These are phyloP conservation scores for Chymomyza fuscimana DNA, from an alignment of 2,888 invertebrate genomes.

Conservation along the genomic window DNA sequence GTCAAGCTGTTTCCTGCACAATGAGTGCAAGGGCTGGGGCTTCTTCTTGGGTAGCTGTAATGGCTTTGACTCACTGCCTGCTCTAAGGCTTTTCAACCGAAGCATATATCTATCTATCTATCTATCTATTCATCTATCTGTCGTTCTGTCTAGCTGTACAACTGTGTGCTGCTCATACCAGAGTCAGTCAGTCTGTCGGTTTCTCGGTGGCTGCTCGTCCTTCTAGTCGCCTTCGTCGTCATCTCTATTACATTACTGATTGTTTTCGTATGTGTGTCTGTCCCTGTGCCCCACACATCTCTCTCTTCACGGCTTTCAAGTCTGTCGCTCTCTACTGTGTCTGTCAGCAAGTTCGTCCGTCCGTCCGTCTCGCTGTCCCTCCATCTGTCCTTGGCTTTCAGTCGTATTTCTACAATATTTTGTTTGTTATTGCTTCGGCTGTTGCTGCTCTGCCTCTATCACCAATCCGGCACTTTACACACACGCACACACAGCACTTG, in stretches of 20 bases:
- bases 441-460: constrained; percentile 38
- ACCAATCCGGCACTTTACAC: constrained; percentile 9
- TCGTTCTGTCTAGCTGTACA: constrained; percentile 5
- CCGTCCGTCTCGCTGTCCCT: constrained; percentile 17
- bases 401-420: constrained; percentile 64
- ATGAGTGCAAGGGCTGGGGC: not conserved
- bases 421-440: constrained; percentile 40
- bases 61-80: constrained; percentile 8
- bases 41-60: not conserved
- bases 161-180: not conserved
- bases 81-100: not conserved
- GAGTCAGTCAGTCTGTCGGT: not conserved
- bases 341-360: constrained; percentile 24
- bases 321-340: constrained; percentile 12
- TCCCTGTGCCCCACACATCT: not conserved
- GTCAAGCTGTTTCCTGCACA: constrained; percentile 66
- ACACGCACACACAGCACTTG: constrained; percentile 6
- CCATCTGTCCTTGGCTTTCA: constrained; percentile 52
- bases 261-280: constrained; percentile 60
- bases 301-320: not conserved
- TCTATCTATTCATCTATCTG: not conserved
- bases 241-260: constrained; percentile 71
- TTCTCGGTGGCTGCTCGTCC: constrained; percentile 28
- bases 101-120: not conserved
- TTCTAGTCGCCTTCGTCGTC: constrained; percentile 39